These are phyloP conservation scores for Silurus aristotelis DNA, from an alignment of 2,797 vertebrate species.

Conservation along the genomic window DNA sequence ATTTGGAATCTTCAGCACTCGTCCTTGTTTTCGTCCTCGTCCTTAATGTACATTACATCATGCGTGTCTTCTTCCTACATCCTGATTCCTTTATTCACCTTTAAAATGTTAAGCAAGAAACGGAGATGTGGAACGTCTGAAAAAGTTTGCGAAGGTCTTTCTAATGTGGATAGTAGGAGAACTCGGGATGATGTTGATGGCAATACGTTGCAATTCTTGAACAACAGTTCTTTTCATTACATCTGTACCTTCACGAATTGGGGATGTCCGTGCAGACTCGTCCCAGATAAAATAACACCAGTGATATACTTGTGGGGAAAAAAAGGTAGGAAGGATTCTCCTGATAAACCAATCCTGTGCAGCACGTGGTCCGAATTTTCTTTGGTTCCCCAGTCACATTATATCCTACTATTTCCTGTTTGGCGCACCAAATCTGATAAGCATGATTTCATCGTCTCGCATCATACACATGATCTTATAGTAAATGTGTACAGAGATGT, in stretches of 20 bases:
- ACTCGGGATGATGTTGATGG: background rate
- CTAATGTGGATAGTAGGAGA: conserved; percentile 1
- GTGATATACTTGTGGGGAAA: background rate
- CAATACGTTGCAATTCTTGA: too few relatives aligned
- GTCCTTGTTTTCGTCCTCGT: background rate
- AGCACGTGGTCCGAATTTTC: background rate
- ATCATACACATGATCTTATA: background rate
- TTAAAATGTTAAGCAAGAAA: background rate
- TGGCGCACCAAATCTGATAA: too few relatives aligned
- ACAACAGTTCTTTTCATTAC: background rate
- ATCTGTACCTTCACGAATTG: too few relatives aligned
- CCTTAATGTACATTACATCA: conserved; percentile 1
- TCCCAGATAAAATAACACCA: background rate
- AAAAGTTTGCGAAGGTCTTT: background rate
- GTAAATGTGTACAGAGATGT: background rate
- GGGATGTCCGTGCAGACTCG: background rate
- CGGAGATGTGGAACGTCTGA: background rate
- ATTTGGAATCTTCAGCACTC: background rate
- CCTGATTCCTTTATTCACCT: background rate
- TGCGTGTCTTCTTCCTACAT: background rate
- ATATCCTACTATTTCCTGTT: background rate
- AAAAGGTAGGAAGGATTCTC: too few relatives aligned
- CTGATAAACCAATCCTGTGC: background rate
- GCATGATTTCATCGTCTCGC: background rate
- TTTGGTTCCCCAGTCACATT: background rate